Percentiles rank a stretch among this genome's conserved stretches.
These are phyloP conservation scores for Blastobasis adustella DNA, from an alignment of 2,888 invertebrate species.

Conservation along the genomic window DNA sequence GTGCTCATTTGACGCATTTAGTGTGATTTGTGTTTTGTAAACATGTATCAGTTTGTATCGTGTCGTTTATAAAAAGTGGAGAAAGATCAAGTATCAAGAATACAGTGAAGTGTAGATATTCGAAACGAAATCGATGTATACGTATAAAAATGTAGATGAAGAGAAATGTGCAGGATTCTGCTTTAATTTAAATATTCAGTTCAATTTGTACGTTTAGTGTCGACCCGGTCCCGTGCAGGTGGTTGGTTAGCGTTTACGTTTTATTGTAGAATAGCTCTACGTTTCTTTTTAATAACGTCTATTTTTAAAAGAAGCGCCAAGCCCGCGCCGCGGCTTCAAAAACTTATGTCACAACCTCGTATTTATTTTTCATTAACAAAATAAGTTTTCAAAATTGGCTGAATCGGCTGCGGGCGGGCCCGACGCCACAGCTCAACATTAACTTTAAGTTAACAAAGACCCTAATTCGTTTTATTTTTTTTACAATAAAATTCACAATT, in stretches of 20 bases:
- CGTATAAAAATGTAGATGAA: conserved; percentile 16
- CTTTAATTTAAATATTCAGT: conserved; percentile 21
- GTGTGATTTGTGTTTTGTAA: too few species aligned
- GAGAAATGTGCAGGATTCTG: conserved; percentile 3
- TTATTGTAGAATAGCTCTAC: conserved; percentile 50
- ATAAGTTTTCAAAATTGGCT: conserved; percentile 66
- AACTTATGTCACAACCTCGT: conserved; percentile 67
- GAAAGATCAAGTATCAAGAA: conserved; percentile 6
- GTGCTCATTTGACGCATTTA: too few species aligned
- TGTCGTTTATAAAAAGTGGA: too few species aligned
- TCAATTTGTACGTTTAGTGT: conserved; percentile 44
- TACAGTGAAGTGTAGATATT: conserved; percentile 9
- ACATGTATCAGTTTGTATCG: too few species aligned
- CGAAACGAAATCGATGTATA: conserved; percentile 5
- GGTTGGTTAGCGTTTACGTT: conserved; percentile 43
- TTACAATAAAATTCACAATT: conserved; percentile 59
- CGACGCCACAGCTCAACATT: conserved; percentile 38
- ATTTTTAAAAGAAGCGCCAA: conserved; percentile 48
- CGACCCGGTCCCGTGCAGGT: conserved; percentile 61
- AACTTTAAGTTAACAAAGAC: conserved; percentile 60
- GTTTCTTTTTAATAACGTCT: conserved; percentile 41
- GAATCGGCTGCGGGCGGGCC: conserved; percentile 41
- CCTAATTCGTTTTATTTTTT: conserved; percentile 66
- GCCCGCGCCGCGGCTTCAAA: conserved; percentile 45
- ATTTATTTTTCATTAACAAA: conserved; percentile 46